These are phyloP conservation scores for Sapajus apella DNA, from an alignment of 2,113 vertebrate genomes.

Conservation along the genomic window DNA sequence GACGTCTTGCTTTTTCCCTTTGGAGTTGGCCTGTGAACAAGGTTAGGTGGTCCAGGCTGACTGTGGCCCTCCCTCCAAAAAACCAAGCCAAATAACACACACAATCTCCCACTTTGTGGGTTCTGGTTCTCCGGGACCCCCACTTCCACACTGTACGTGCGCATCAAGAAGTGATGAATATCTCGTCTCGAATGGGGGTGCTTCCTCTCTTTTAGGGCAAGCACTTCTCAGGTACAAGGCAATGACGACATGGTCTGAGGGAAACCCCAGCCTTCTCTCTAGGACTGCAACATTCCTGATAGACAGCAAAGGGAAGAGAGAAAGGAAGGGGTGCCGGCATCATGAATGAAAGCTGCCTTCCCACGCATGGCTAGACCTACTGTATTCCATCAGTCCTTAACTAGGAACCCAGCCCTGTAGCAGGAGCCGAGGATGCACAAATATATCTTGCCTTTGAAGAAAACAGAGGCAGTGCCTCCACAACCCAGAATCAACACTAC, in stretches of 20 bases:
- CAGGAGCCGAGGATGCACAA: background rate
- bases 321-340: background rate
- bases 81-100: background rate
- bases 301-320: background rate
- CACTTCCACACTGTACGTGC: background rate
- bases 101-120: background rate
- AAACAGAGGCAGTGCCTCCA: background rate
- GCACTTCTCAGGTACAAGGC: background rate
- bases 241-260: background rate
- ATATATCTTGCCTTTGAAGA: background rate
- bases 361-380: background rate
- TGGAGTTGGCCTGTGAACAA: background rate
- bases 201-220: background rate
- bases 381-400: background rate
- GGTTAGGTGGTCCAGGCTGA: background rate
- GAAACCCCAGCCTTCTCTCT: background rate
- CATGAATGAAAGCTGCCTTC: background rate
- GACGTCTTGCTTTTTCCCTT: background rate
- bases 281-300: background rate
- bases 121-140: background rate
- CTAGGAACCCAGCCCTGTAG: background rate
- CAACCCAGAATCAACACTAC: slow-evolving; percentile 2
- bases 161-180: background rate
- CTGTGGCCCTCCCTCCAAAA: rapidly evolving
- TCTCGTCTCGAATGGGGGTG: background rate